Base-by-base conservation (phyloP, 2,113 vertebrate genomes). In the Rana temporaria region DNA sequence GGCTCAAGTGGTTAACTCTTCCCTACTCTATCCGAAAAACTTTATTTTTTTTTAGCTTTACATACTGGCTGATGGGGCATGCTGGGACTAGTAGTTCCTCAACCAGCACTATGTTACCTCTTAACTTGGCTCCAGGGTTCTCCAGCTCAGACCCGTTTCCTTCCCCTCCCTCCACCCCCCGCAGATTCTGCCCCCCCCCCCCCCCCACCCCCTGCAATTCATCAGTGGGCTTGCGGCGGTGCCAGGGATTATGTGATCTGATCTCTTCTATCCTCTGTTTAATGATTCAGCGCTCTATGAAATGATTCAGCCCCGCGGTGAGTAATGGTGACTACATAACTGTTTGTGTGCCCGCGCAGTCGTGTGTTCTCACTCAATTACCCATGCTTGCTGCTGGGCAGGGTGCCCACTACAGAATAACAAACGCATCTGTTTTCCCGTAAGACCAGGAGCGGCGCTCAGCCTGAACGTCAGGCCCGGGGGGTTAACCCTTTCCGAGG, bases 391-490 rank as follows among this genome's bases (percentile, higher is more conserved):
- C 60, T 65, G 79, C 79, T 22, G 79, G 79, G 79, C 69, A 57
- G 26, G 4, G 17, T 65, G 70, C 79, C 79, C 59, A 66, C 79
- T 65, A 59, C 78, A 55, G 22, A 74, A 38, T 79, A 68, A 74
- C 60, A 72, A 74, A 72, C 55, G 60, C 70, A 65, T 82, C 79
- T 74, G 79, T 52, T 74, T 73, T 73, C 60, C 79, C 57, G 34
- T 81, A 81, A 81, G 68, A 72, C 68, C 79, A 63, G 78, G 56
- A 80, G 65, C 66, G 55, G 65, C 66, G 17, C 38, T 62, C 73
- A 63, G 76, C 42, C 24, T 65, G 62, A 66, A 56, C 14, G 22
- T 32, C 42, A n/a, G 18, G n/a, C 11, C 56, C 15, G 56, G 26
- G 12, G 26, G 12, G 15, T 75, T 62, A 75, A 62, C 72, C 72